Evolutionary conservation across 2,113 vertebrate species (phyloP).

Genomic region (Tenrec ecaudatus): DNA sequence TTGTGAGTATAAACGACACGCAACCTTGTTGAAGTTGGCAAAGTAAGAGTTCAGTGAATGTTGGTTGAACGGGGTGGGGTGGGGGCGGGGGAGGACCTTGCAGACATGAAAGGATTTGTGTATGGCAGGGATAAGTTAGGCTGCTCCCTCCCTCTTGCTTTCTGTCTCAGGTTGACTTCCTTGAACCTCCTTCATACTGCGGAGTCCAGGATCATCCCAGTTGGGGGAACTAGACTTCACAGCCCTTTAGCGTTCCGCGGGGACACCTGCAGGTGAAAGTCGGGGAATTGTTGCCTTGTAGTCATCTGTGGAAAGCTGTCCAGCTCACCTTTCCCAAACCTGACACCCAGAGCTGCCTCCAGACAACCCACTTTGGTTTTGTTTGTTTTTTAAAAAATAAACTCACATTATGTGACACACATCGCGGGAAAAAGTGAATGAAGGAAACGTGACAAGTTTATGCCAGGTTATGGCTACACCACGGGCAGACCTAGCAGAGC

Average conservation of each 20-base stretch:
- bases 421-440: background rate
- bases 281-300: background rate
- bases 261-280: background rate
- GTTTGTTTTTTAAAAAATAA: background rate
- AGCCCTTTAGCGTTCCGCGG: background rate
- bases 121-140: background rate
- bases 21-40: background rate
- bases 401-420: background rate
- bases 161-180: background rate
- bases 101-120: background rate
- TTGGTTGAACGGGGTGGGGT: background rate
- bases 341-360: background rate
- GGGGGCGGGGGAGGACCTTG: background rate
- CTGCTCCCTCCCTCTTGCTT: background rate
- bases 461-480: background rate
- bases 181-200: background rate
- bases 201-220: background rate
- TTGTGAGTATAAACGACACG: background rate
- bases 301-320: background rate
- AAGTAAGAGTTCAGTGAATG: background rate
- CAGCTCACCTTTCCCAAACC: slow-evolving; percentile 22
- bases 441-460: background rate
- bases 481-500: too few relatives aligned
- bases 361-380: background rate
- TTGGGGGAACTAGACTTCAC: background rate